Base-by-base conservation (phyloP, 2,113 vertebrate species). In the Pteruthius melanotis region DNA sequence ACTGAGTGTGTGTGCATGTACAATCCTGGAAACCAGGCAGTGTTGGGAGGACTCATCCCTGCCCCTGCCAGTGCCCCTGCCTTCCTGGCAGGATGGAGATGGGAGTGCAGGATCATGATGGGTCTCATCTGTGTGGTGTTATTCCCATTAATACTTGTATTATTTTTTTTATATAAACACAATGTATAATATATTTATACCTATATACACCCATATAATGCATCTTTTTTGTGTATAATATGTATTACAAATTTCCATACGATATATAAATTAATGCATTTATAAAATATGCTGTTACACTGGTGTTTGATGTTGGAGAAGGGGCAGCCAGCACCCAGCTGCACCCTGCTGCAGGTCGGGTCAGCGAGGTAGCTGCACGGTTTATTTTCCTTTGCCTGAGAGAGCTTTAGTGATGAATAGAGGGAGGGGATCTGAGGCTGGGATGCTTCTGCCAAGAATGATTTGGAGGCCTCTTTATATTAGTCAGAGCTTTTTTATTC, bases 401-500 rank as follows among this genome's bases (percentile, higher is more conserved):
- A 95, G 87, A 97, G 94, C 96, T 97, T 95, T 84, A 54, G 97
- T 96, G 89, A 98, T 98, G 99, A 99, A 99, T 98, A 99, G 98
- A 98, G 98, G 99, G 98, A 98, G 98, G 98, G 98, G 97, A 97
- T 94, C 83, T 4, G 65, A 84, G 94, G 60, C 81, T 89, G 94
- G 95, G 95, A 92, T 97, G 96, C 83, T 94, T 88, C 96, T 97
- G 98, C 98, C 97, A 98, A 97, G 97, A 97, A 95, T 92, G 95
- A 96, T 97, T 97, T 97, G 97, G 97, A 98, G 96, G 94, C 97
- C 97, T 97, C 95, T 96, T 96, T 96, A 57, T 88, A 94, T 98
- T 99, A 98, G 98, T 99, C 98, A 98, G 98, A 98, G 98, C 96
- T 97, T 96, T 98, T 98, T 98, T 98, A 98, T 98, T 96, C 96